phyloP scores from a whole-genome alignment of 2,797 vertebrate genomes.

The Macroramphosus scolopax region DNA sequence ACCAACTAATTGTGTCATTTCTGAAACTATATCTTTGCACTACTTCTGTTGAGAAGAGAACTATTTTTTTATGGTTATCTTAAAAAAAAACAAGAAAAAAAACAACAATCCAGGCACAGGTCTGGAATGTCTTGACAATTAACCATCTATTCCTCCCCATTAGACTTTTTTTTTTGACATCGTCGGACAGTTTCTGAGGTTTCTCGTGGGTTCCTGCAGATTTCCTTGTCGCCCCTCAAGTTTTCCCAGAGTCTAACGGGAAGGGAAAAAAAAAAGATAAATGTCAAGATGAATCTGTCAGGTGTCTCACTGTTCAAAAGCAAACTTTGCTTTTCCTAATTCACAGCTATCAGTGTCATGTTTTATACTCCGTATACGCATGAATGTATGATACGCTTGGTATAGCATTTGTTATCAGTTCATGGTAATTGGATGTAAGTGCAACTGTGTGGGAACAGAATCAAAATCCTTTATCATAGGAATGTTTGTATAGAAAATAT shows the following conservation, averaged over 20 bases:
- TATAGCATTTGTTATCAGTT: constrained; percentile 47
- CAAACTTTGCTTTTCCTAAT: constrained; percentile 36
- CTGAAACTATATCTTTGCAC: constrained; percentile 74
- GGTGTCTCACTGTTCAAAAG: constrained; percentile 24
- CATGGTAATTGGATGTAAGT: constrained; percentile 49
- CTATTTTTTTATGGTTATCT: constrained; percentile 45
- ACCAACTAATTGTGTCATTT: constrained; percentile 51
- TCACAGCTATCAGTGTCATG: constrained; percentile 53
- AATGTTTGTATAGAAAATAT: constrained; percentile 37
- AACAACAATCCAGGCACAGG: constrained; percentile 21
- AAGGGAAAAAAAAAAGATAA: constrained; percentile 3
- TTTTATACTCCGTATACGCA: constrained; percentile 62
- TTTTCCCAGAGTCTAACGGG: not conserved
- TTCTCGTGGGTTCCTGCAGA: not conserved
- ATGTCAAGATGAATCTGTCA: constrained; percentile 8
- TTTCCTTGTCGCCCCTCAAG: constrained; percentile 6
- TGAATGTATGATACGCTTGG: constrained; percentile 62
- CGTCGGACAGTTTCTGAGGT: no score
- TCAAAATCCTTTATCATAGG: constrained; percentile 24
- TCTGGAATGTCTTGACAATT: constrained; percentile 5
- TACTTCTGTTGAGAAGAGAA: constrained; percentile 65
- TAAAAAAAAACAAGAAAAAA: constrained; percentile 15
- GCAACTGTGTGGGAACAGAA: constrained; percentile 46
- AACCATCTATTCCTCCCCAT: not conserved
- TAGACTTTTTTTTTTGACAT: constrained; percentile 1